Evolutionary conservation across 2,888 invertebrate genomes (phyloP), one percentile per base, ranked within the genome.

Genomic region (Cheilosia scutellata): DNA sequence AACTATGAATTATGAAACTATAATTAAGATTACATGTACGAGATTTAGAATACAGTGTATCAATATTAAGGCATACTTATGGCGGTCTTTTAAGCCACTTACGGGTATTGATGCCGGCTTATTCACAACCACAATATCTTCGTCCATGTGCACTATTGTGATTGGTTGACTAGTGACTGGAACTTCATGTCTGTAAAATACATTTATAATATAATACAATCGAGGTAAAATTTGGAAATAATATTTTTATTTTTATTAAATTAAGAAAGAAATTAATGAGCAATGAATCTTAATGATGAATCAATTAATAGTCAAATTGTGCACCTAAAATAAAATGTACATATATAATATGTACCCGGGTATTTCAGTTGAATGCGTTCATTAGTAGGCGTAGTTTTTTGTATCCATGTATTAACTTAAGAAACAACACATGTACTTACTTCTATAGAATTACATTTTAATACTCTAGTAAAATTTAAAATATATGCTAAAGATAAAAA

Each of bases 21-120:
- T 29, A 5, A 13, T 27, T 20, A 60, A 44, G 42, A 55, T 44
- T 72, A 68, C 71, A 83, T 47, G 72, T 62, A 72, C 63, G 63
- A 82, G 49, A 74, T 76, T 72, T 71, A 49, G 62, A 71, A 76
- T 79, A 72, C 79, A 68, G 51, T 66, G 79, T 60, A 77, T 82
- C 49, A 77, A 63, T 47, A 53, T 60, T 62, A 20, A 76, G 72
- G 71, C 79, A 78, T 76, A 71, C 58, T 75, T 82, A 95, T 95
- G 95, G 95, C 95, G 93, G 95, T 95, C 95, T 94, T 95, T 95
- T 94, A 95, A 95, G 96, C 96, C 96, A 97, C 97, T 97, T 97
- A 98, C 98, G 94, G 99, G 99, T 95, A 99, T 98, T 94, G 99
- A 99, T 94, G 98, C 97, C 93, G 99, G 99, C 96, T 99, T 99